phyloP scores from a whole-genome alignment of 2,888 invertebrate genomes.

The Amblyjoppa proteus region DNA sequence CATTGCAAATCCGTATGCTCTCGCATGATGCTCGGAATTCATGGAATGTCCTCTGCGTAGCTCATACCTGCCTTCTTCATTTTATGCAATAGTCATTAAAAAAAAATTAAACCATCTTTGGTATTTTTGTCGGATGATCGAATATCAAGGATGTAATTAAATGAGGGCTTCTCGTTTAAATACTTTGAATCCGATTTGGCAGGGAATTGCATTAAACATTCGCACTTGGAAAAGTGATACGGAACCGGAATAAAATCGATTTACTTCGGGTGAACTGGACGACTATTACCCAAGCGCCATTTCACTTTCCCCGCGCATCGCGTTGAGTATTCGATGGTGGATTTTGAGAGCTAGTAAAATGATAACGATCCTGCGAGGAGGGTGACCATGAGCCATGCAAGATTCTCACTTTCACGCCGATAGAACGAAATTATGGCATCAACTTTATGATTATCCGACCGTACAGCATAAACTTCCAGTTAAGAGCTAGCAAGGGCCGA shows the following conservation, averaged over 20 bases:
- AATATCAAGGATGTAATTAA: too few species aligned
- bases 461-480: slow-evolving; percentile 62
- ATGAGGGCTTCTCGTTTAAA: not conserved
- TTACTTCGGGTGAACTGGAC: not conserved
- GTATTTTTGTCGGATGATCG: not conserved
- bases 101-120: not conserved
- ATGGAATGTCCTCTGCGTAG: not conserved
- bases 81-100: not conserved
- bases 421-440: slow-evolving; percentile 76
- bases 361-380: slow-evolving; percentile 77
- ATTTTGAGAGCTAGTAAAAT: slow-evolving; percentile 80
- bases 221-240: not conserved
- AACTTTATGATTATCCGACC: slow-evolving; percentile 68
- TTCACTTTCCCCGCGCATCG: slow-evolving; percentile 26
- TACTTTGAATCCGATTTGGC: not conserved
- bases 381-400: slow-evolving; percentile 65
- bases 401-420: slow-evolving; percentile 77
- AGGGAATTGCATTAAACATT: not conserved
- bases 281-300: not conserved
- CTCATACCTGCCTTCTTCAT: not conserved
- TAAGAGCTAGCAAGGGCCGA: slow-evolving; percentile 55
- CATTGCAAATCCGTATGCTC: not conserved
- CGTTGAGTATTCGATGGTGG: slow-evolving; percentile 73
- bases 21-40: not conserved
- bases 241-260: not conserved